A percentile compares a stretch with the other conserved stretches of the same genome.
phyloP scores from a whole-genome alignment of 2,113 vertebrate genomes.

The Atherinomorus stipes region DNA sequence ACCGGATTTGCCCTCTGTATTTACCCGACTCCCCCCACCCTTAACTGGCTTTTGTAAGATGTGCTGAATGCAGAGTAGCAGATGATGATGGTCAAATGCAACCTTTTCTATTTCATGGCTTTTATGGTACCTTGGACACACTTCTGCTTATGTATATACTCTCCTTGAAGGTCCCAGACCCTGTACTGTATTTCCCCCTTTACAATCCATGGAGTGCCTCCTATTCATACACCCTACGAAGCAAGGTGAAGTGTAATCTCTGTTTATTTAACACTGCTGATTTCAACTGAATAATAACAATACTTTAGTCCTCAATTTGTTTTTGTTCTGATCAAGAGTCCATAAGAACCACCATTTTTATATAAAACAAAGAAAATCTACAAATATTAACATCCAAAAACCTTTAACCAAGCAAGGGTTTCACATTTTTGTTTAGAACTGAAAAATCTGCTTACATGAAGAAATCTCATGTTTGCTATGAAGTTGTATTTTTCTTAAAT shows the following conservation, averaged over 20 bases:
- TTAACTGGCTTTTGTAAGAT: conserved; percentile 49
- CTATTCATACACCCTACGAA: not conserved
- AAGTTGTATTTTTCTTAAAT: too few species aligned
- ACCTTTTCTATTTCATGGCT: not conserved
- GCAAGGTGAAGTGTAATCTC: not conserved
- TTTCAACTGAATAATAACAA: not conserved
- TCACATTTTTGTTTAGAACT: not conserved
- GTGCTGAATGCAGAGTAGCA: conserved; percentile 5
- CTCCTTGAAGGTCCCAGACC: conserved; percentile 5
- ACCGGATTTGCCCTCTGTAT: conserved; percentile 68
- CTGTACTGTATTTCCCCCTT: conserved; percentile 1
- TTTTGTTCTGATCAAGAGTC: too few species aligned
- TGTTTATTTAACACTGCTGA: not conserved
- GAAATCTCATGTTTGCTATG: not conserved
- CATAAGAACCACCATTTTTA: not conserved
- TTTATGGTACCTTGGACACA: not conserved
- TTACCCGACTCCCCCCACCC: conserved; percentile 68
- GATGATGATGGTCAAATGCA: conserved; percentile 8
- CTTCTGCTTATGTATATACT: conserved; percentile 4
- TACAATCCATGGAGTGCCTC: conserved; percentile 3
- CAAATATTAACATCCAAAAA: not conserved
- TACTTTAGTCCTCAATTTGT: too few species aligned
- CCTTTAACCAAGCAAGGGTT: not conserved
- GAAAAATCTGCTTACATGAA: not conserved
- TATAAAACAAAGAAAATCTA: not conserved